phyloP scores from a whole-genome alignment of 2,113 vertebrate species.

The Notothenia coriiceps region DNA sequence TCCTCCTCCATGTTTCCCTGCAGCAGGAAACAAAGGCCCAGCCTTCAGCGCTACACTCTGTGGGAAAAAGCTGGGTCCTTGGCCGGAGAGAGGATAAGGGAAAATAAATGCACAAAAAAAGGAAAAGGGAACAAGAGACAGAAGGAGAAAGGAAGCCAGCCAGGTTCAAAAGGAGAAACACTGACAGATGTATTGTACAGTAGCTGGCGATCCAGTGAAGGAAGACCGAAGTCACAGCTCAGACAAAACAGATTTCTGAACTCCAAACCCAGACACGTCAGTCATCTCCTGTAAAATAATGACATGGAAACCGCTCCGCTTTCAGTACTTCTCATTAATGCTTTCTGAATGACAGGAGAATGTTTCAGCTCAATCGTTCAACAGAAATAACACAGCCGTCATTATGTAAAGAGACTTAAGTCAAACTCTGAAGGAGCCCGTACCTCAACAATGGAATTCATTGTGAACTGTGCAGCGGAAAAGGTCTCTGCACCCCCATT shows the following conservation, averaged over 20 bases:
- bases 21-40: conserved; percentile 72
- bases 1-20: conserved; percentile 42
- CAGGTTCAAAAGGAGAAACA: conserved; percentile 31
- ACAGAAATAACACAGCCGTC: not conserved
- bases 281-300: conserved; percentile 27
- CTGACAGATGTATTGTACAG: conserved; percentile 64
- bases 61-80: conserved; percentile 72
- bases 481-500: conserved; percentile 21
- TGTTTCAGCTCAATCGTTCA: conserved; percentile 21
- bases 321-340: conserved; percentile 10
- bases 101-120: conserved; percentile 21
- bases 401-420: conserved; percentile 12
- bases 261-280: conserved; percentile 28
- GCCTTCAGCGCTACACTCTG: conserved; percentile 55
- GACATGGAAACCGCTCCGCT: conserved; percentile 11
- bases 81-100: conserved; percentile 49
- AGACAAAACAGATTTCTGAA: conserved; percentile 27
- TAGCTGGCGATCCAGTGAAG: conserved; percentile 22
- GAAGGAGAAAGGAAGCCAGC: conserved; percentile 43
- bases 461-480: conserved; percentile 28
- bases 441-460: conserved; percentile 33
- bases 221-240: conserved; percentile 43
- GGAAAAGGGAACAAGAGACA: conserved; percentile 1
- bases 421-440: not conserved
- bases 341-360: not conserved